Percentiles rank a stretch among this genome's conserved stretches.
Conservation (phyloP, 2,888 invertebrate species). For the Orthosia incerta region DNA sequence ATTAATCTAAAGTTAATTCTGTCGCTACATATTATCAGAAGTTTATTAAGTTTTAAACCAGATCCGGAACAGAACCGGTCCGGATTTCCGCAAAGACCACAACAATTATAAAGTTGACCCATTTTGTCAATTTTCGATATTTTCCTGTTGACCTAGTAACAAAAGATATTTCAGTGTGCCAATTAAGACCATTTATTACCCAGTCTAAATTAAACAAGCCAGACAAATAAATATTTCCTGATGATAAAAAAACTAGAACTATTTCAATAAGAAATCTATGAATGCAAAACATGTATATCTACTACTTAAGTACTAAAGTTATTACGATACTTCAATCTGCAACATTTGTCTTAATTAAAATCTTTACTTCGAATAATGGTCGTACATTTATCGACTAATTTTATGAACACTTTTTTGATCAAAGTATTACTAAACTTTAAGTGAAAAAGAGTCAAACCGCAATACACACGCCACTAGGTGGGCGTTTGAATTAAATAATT, state of each 20-base stretch:
- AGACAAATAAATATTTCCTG: background rate
- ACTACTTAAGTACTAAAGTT: too few species aligned
- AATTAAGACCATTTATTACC: background rate
- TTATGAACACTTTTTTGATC: background rate
- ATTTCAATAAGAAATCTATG: background rate
- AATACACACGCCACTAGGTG: slow-evolving; percentile 22
- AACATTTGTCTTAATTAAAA: slow-evolving; percentile 21
- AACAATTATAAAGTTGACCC: slow-evolving; percentile 24
- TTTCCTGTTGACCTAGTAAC: slow-evolving; percentile 21
- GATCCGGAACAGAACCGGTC: slow-evolving; percentile 36
- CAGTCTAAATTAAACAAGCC: background rate
- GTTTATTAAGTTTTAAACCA: slow-evolving; percentile 10
- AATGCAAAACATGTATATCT: background rate
- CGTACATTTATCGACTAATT: slow-evolving; percentile 10
- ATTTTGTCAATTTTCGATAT: slow-evolving; percentile 23
- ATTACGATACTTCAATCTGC: background rate
- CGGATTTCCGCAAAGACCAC: slow-evolving; percentile 39
- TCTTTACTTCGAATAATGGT: background rate
- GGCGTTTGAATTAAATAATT: slow-evolving; percentile 56
- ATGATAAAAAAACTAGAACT: slow-evolving; percentile 16
- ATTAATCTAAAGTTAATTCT: slow-evolving; percentile 38
- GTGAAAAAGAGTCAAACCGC: slow-evolving; percentile 13
- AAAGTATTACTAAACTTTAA: slow-evolving; percentile 15
- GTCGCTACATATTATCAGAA: slow-evolving; percentile 23
- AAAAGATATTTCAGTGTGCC: background rate